Evolutionary conservation across 2,113 vertebrate genomes (phyloP).

Genomic region (Catharus fuscescens): DNA sequence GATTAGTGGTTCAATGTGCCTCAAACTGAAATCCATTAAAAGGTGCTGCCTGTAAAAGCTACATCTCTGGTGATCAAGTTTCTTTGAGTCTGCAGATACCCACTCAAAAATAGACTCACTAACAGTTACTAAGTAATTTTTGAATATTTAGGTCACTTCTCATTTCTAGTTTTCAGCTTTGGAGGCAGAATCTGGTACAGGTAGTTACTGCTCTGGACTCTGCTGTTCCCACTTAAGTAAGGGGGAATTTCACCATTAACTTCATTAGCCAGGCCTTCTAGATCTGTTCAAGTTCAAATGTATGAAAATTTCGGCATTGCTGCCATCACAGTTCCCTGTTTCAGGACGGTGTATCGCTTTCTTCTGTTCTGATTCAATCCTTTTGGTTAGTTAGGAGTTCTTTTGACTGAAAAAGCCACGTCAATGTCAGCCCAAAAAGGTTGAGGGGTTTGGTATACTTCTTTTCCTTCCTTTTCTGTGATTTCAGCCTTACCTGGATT

Average conservation of each 20-base stretch:
- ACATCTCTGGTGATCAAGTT: slow-evolving; percentile 40
- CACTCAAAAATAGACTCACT: slow-evolving; percentile 26
- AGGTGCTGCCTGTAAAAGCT: slow-evolving; percentile 8
- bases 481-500: background rate
- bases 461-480: background rate
- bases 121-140: background rate
- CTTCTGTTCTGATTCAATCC: background rate
- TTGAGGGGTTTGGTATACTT: background rate
- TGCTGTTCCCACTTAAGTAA: background rate
- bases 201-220: background rate
- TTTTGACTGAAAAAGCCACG: background rate
- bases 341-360: background rate
- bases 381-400: background rate
- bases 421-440: background rate
- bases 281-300: background rate
- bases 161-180: background rate
- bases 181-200: background rate
- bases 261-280: background rate
- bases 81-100: background rate
- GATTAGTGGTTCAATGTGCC: background rate
- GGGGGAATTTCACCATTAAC: background rate
- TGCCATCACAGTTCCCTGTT: background rate
- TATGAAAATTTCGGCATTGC: background rate
- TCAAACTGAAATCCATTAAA: slow-evolving; percentile 20
- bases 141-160: slow-evolving; percentile 53